Base-by-base conservation (phyloP, 1,140 invertebrate genomes). In the Drosophila dunni region DNA sequence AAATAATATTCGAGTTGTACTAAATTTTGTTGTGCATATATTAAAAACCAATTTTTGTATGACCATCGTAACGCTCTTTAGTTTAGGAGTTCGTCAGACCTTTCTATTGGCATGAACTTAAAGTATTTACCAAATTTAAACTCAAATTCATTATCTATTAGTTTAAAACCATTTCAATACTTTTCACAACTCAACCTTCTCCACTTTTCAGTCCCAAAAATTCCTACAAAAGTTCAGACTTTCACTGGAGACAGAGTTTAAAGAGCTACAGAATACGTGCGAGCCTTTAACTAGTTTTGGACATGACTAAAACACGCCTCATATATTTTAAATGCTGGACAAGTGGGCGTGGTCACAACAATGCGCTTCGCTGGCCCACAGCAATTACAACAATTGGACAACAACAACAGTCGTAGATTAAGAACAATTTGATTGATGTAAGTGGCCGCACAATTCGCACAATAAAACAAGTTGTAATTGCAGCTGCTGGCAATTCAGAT, bases 401-500 rank as follows among this genome's bases (percentile, higher is more conserved):
- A 33, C 42, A 57, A 34, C n/a, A 66, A 66, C 17, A 33, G 13
- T 29, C 20, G 33, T 15, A 11, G 33, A 42, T 36, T 13, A 50
- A 63, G 50, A 73, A 70, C 72, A 79, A 81, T 77, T 75, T 79
- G 77, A 86, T 85, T 86, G 82, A 86, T 86, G 81, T 71, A 81
- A 86, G 78, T 86, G 68, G 82, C 46, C 79, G 72, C 75, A 82
- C 70, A 68, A 54, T 84, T 85, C 81, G 78, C 81, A 81, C 82
- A 84, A 74, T 74, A 84, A 84, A 79, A 62, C 70, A 74, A 82
- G 75, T 67, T 76, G 76, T 88, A 86, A 88, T 86, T 86, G 82
- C 83, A 50, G 60, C 44, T 58, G 33, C 29, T n/a, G 36, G 40
- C 57, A 45, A 17, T 24, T 50, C 36, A 66, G 63, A 66, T 66